Evolutionary conservation across 2,113 vertebrate genomes (phyloP), one percentile per base, ranked within the genome.

Genomic region (Periophthalmus modestus): DNA sequence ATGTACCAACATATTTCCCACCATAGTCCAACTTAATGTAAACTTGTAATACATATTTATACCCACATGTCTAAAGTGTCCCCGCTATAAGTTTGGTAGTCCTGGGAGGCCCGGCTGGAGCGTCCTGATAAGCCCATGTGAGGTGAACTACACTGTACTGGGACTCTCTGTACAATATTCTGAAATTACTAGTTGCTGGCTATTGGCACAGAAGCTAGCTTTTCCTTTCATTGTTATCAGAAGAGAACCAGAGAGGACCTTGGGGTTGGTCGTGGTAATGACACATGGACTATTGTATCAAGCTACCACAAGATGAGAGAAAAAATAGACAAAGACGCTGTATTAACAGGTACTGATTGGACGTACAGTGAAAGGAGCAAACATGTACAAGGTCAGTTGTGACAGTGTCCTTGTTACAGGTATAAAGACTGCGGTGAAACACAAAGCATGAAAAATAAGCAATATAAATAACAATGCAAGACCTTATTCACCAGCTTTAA

Each of bases 1-100:
- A 87, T 90, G 77, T 84, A 88, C 86, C 87, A 88, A 85, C 78
- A 91, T 90, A 91, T 90, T 85, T 66, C 39, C 59, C 70, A 28
- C 33, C 50, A 71, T 58, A 81, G 66, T 80, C 70, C 66, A 74
- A 34, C 54, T 59, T 59, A 59, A 59, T 72, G 55, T 57, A 43
- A 69, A 79, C 79, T 77, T 63, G 71, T 68, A 28, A 47, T 23
- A 70, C 75, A 66, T 74, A 75, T 71, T 75, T 68, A 68, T 71
- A 75, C 77, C 23, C 19, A 28, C 67, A 63, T 74, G 82, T 82
- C 82, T 68, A 62, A 57, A 7, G 0, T 48, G 71, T 23, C 9
- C n/a, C 9, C 23, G 83, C 55, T 75, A 47, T 79, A 68, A 82
- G 70, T 87, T 85, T 19, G 61, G 76, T 71, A 76, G 74, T 75